Percentiles rank a stretch among this genome's conserved stretches.
Evolutionary conservation across 2,888 invertebrate genomes (phyloP).

Genomic region (Nezara viridula): DNA sequence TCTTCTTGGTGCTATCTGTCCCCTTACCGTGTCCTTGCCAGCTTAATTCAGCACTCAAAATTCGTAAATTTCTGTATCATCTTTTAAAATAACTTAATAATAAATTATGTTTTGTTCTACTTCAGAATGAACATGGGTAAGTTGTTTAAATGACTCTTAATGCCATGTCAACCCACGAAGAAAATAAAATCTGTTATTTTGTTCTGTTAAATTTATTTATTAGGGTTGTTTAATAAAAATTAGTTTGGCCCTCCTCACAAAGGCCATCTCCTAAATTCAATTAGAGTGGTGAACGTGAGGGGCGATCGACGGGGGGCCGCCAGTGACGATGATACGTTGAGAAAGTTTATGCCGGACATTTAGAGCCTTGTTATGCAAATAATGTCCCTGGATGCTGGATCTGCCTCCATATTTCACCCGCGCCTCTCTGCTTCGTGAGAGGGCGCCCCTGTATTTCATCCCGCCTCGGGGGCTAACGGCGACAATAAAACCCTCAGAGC

Average conservation of each 20-base stretch:
- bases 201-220: background rate
- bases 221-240: slow-evolving; percentile 43
- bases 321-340: slow-evolving; percentile 57
- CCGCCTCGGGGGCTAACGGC: slow-evolving; percentile 41
- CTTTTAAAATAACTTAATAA: too few species aligned
- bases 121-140: background rate
- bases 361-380: slow-evolving; percentile 62
- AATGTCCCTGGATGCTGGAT: background rate
- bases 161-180: background rate
- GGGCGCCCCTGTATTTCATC: slow-evolving; percentile 53
- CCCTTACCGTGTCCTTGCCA: too few species aligned
- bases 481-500: slow-evolving; percentile 47
- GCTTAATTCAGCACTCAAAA: background rate
- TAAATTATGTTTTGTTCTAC: too few species aligned
- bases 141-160: background rate
- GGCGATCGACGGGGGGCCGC: background rate
- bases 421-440: background rate
- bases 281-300: background rate
- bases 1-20: too few species aligned
- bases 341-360: slow-evolving; percentile 59
- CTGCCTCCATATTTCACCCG: slow-evolving; percentile 51
- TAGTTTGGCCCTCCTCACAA: background rate
- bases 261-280: slow-evolving; percentile 40
- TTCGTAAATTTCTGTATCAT: too few species aligned
- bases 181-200: background rate